Percentiles rank a stretch among this genome's conserved stretches.
Conservation (phyloP, 1,140 invertebrate genomes). For the Yoshiicerus persimilis region DNA sequence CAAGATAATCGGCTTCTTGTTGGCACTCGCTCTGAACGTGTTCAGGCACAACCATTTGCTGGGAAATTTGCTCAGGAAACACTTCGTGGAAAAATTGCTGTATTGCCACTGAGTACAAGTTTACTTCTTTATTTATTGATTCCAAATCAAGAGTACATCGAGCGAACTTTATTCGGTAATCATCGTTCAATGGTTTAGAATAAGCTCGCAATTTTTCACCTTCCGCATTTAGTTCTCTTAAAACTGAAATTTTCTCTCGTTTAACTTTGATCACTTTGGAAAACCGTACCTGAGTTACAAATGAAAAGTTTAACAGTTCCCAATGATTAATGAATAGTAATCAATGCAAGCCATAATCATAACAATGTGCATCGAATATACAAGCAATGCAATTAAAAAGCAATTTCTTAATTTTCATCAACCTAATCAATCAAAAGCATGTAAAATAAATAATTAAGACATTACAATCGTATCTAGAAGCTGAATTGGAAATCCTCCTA, state of each 20-base stretch:
- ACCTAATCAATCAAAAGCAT: too few species aligned
- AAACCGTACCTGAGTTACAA: conserved; percentile 62
- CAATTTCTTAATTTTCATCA: too few species aligned
- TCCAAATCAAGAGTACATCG: conserved; percentile 86
- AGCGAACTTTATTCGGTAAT: conserved; percentile 89
- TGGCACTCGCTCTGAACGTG: conserved; percentile 81
- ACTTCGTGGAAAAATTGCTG: conserved; percentile 78
- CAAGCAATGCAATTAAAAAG: too few species aligned
- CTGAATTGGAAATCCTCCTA: conserved; percentile 81
- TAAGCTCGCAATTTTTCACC: conserved; percentile 84
- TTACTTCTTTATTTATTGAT: conserved; percentile 83
- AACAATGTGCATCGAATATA: too few species aligned
- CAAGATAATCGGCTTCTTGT: conserved; percentile 77
- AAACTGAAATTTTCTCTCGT: conserved; percentile 72
- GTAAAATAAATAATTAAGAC: not conserved
- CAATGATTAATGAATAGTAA: not conserved
- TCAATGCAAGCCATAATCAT: too few species aligned
- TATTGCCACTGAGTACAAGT: conserved; percentile 79
- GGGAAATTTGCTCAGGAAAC: conserved; percentile 67
- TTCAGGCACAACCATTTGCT: conserved; percentile 81
- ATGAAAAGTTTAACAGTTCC: too few species aligned
- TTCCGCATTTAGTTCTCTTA: conserved; percentile 86
- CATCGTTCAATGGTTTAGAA: conserved; percentile 67
- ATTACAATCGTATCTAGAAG: conserved; percentile 81
- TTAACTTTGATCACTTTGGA: conserved; percentile 86